Conservation (phyloP, 2,113 vertebrate species). For the Procavia capensis region DNA sequence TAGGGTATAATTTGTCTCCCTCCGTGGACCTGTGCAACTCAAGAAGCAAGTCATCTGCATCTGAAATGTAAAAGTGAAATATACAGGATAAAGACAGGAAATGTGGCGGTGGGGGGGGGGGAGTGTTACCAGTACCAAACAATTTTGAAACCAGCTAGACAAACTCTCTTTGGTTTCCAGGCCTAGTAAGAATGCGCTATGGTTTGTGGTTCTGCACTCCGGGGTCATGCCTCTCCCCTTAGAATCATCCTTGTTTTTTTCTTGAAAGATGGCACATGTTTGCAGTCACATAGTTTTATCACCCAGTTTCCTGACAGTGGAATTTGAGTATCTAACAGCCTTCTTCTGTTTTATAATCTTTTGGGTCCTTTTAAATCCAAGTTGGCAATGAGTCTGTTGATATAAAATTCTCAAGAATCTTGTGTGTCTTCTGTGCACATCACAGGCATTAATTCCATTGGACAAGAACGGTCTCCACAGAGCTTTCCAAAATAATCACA, state of each 20-base stretch:
- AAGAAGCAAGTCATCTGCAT: background rate
- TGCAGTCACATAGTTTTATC: background rate
- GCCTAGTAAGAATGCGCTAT: background rate
- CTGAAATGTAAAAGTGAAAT: background rate
- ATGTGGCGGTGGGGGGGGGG: too few species aligned
- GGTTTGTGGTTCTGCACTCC: background rate
- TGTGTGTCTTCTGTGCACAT: too few species aligned
- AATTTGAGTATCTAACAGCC: background rate
- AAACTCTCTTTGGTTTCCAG: background rate
- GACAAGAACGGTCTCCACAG: background rate
- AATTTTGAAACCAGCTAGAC: background rate
- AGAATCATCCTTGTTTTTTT: background rate
- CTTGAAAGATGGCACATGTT: background rate
- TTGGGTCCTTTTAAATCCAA: background rate
- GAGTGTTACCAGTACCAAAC: background rate
- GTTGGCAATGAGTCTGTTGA: background rate
- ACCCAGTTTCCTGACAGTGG: background rate
- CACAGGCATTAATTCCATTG: background rate
- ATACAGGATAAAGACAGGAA: background rate
- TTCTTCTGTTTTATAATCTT: background rate
- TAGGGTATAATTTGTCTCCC: background rate
- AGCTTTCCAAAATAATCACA: background rate
- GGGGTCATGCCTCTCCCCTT: background rate
- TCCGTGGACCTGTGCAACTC: background rate
- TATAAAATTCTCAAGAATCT: background rate